A percentile compares a stretch with the other conserved stretches of the same genome.
phyloP scores from a whole-genome alignment of 2,113 vertebrate genomes.

The Odontophorus gujanensis region DNA sequence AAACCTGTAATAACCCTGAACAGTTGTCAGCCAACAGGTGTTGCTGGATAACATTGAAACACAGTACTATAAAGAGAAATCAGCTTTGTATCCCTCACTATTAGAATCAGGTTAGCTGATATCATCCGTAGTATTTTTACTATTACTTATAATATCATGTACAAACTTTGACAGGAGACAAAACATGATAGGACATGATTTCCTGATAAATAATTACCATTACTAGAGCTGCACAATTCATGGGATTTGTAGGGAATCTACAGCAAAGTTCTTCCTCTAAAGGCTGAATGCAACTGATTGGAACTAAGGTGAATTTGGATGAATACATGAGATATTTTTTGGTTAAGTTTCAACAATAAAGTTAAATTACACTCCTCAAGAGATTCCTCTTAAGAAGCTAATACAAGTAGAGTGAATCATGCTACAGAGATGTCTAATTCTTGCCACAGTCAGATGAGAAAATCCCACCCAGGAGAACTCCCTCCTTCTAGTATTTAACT shows the following conservation, averaged over 20 bases:
- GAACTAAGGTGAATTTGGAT: not conserved
- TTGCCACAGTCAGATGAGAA: not conserved
- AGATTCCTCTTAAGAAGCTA: not conserved
- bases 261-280: slow-evolving; percentile 46
- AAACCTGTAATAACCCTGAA: slow-evolving; percentile 56
- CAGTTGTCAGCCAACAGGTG: slow-evolving; percentile 69
- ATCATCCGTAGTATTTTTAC: slow-evolving; percentile 44
- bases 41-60: not conserved
- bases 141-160: slow-evolving; percentile 58
- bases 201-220: slow-evolving; percentile 20
- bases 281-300: slow-evolving; percentile 8
- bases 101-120: slow-evolving; percentile 31
- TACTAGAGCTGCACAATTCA: slow-evolving; percentile 21
- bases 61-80: slow-evolving; percentile 24
- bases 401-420: not conserved
- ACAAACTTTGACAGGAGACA: slow-evolving; percentile 52
- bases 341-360: not conserved
- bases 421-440: not conserved
- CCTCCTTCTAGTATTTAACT: not conserved
- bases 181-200: too few species aligned
- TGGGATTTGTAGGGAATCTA: slow-evolving; percentile 38
- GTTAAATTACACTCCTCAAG: not conserved
- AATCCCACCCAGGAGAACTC: not conserved
- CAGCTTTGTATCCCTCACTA: slow-evolving; percentile 46
- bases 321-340: not conserved